These are phyloP conservation scores for Oscheius sp. DNA, from an alignment of 2,888 invertebrate genomes.

Conservation along the genomic window DNA sequence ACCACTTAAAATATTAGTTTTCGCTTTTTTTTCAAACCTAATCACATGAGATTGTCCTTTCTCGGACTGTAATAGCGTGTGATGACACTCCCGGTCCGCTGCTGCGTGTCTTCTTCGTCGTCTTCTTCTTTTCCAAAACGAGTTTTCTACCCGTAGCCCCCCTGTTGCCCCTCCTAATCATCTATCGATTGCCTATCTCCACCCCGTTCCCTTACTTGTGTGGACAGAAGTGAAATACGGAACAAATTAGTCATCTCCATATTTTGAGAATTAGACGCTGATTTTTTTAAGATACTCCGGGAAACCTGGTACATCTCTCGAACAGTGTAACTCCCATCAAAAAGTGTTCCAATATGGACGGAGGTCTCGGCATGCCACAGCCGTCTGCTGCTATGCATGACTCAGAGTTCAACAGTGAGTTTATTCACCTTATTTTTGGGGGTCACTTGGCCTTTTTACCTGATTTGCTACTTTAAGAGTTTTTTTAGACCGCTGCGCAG, in stretches of 20 bases:
- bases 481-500: slow-evolving; percentile 18
- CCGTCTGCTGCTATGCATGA: slow-evolving; percentile 27
- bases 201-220: slow-evolving; percentile 8
- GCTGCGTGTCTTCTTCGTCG: background rate
- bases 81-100: slow-evolving; percentile 27
- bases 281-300: background rate
- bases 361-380: slow-evolving; percentile 24
- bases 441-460: no score
- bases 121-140: slow-evolving; percentile 10
- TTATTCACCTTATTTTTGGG: background rate
- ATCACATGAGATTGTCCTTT: slow-evolving; percentile 37
- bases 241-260: no score
- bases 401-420: slow-evolving; percentile 31
- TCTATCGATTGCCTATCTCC: slow-evolving; percentile 28
- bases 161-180: slow-evolving; percentile 30
- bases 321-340: background rate
- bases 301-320: background rate
- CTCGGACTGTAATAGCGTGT: slow-evolving; percentile 31
- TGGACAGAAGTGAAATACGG: background rate
- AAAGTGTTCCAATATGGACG: slow-evolving; percentile 7
- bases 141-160: slow-evolving; percentile 6
- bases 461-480: background rate
- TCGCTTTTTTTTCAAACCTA: background rate
- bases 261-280: background rate
- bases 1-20: background rate